Percentiles rank a stretch among this genome's conserved stretches.
phyloP scores from a whole-genome alignment of 1,140 invertebrate genomes.

The Triops cancriformis region DNA sequence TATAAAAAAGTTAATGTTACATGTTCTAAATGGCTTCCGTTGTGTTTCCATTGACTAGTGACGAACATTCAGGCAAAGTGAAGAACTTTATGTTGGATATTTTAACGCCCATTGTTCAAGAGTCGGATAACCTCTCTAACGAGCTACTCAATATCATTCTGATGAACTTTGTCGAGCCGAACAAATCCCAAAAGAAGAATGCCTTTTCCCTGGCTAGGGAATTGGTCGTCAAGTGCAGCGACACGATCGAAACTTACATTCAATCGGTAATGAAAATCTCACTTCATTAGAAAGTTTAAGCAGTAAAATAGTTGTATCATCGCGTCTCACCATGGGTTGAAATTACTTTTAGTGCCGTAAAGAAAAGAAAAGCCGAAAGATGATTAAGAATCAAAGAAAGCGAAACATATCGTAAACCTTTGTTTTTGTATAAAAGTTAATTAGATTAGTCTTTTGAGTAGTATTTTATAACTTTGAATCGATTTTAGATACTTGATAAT shows the following conservation, averaged over 20 bases:
- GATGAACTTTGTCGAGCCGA: conserved; percentile 91
- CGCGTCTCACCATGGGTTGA: neutral
- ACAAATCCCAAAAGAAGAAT: conserved; percentile 81
- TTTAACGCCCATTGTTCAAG: conserved; percentile 82
- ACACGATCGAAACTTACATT: conserved; percentile 87
- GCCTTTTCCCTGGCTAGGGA: conserved; percentile 86
- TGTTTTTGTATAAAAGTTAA: too few species aligned
- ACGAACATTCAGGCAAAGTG: conserved; percentile 90
- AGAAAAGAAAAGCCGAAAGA: too few species aligned
- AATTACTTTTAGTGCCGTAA: too few species aligned
- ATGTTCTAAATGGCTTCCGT: neutral
- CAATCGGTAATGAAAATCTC: conserved; percentile 57
- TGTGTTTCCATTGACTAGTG: conserved; percentile 50
- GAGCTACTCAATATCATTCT: conserved; percentile 89
- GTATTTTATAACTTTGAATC: too few species aligned
- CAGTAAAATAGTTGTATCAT: conserved; percentile 27
- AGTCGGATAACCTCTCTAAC: conserved; percentile 89
- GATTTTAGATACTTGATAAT: too few species aligned
- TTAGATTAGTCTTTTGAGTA: too few species aligned
- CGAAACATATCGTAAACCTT: too few species aligned
- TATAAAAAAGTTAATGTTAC: conserved; percentile 15
- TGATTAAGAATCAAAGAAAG: too few species aligned
- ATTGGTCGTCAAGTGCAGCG: conserved; percentile 77
- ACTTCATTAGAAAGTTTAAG: conserved; percentile 35
- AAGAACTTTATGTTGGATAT: conserved; percentile 95